phyloP scores from a whole-genome alignment of 2,797 vertebrate genomes.

The Acestrorhynchus altus region DNA sequence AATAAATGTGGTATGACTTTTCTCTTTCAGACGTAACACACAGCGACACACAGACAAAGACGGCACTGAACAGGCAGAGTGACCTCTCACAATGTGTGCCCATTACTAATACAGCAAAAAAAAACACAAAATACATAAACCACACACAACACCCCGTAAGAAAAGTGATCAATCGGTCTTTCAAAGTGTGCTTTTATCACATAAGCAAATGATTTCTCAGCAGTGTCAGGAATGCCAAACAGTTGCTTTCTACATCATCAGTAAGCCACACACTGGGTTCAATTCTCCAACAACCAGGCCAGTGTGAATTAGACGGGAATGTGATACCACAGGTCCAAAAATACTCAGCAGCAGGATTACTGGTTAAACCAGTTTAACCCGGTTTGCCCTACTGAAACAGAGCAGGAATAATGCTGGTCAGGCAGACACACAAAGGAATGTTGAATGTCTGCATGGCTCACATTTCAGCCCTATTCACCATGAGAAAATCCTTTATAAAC shows the following conservation, averaged over 20 bases:
- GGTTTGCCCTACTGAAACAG: constrained; percentile 32
- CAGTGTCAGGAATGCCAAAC: too few species aligned
- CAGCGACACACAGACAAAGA: neutral
- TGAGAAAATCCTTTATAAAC: constrained; percentile 17
- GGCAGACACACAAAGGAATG: constrained; percentile 60
- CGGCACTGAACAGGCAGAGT: neutral
- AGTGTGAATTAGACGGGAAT: constrained; percentile 41
- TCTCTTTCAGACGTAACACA: neutral
- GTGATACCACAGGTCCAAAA: constrained; percentile 49
- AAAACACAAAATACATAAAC: neutral
- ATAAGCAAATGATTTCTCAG: neutral
- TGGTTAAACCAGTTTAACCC: constrained; percentile 53
- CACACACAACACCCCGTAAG: too few species aligned
- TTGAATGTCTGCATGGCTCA: constrained; percentile 52
- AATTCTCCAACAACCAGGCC: constrained; percentile 21
- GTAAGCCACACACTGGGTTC: neutral
- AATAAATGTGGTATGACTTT: constrained; percentile 16
- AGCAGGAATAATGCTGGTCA: constrained; percentile 35
- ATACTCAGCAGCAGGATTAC: constrained; percentile 46
- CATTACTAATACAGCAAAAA: neutral
- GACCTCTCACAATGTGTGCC: neutral
- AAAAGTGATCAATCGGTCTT: neutral
- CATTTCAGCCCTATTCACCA: constrained; percentile 49
- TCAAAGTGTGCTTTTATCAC: neutral
- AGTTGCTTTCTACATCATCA: neutral